Base-by-base conservation (phyloP, 2,888 invertebrate species). In the Euplexia lucipara region DNA sequence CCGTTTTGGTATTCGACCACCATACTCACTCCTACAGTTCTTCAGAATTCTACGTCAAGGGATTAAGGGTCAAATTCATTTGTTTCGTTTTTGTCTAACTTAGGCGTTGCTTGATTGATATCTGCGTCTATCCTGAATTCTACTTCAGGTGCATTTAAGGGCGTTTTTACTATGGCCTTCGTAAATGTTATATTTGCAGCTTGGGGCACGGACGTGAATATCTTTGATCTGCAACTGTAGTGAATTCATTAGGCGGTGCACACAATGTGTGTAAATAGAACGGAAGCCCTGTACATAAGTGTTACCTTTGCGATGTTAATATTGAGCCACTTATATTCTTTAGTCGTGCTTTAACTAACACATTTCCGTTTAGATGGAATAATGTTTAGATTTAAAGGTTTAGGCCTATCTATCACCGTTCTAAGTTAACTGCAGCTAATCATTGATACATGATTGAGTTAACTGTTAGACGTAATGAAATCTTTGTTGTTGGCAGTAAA, bases 201-300 rank as follows among this genome's bases (percentile, higher is more conserved):
- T 69, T 34, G 59, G 53, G 87, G 87, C 90, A 89, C 88, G 91
- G 88, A 89, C 87, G 84, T 87, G 90, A 89, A 90, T 94, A 94
- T 94, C 93, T 90, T 90, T 81, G 89, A 94, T 93, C 93, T 91
- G 83, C 82, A 85, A 87, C 89, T 85, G 88, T 89, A 88, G 90
- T 92, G 93, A 92, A 94, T 94, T 94, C 90, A 94, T 94, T 94
- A 93, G 86, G 83, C 62, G 79, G 82, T 79, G 80, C 77, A 65
- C 82, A 88, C 87, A 90, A 91, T 91, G 87, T 92, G 91, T 93
- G 92, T 91, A 93, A 93, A 91, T 92, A 87, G 94, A 94, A 93
- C 94, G 94, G 94, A 94, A 93, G 90, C 89, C 75, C 75, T 80
- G 85, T 87, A 89, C 88, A 89, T 90, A 90, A 89, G 86, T 87